Percentiles rank a stretch among this genome's conserved stretches.
These are phyloP conservation scores for Virgularia gustaviana DNA, from an alignment of 92 coral and sea anemone genomes.

Conservation along the genomic window DNA sequence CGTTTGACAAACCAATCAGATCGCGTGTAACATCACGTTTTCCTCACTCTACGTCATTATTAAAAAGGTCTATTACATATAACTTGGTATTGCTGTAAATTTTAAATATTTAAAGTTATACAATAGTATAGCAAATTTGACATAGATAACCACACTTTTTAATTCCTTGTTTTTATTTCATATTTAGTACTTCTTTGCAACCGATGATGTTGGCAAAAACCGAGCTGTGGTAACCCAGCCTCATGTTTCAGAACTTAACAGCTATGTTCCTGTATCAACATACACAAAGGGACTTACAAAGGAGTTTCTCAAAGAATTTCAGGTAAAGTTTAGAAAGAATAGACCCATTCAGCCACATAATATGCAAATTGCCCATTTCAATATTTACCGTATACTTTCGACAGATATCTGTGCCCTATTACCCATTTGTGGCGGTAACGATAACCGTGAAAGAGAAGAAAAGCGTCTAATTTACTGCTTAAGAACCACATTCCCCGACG, in stretches of 20 bases:
- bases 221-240: slow-evolving; percentile 85
- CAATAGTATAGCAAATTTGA: neutral
- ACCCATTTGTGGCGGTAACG: no score
- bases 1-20: no score
- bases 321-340: slow-evolving; percentile 51
- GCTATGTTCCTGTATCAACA: slow-evolving; percentile 80
- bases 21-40: no score
- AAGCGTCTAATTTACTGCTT: no score
- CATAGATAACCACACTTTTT: neutral
- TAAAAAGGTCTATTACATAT: neutral
- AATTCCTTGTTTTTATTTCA: neutral
- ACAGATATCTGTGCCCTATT: no score
- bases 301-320: slow-evolving; percentile 71
- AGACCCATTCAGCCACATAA: no score
- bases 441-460: no score
- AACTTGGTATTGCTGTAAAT: neutral
- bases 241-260: slow-evolving; percentile 82
- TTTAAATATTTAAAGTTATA: neutral
- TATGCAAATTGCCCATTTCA: no score
- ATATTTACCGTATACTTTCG: no score
- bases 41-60: neutral
- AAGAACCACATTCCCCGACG: no score
- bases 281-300: slow-evolving; percentile 66
- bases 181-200: slow-evolving; percentile 69
- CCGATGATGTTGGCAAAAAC: slow-evolving; percentile 82